These are phyloP conservation scores for Colossoma macropomum DNA, from an alignment of 2,113 vertebrate genomes.

Conservation along the genomic window DNA sequence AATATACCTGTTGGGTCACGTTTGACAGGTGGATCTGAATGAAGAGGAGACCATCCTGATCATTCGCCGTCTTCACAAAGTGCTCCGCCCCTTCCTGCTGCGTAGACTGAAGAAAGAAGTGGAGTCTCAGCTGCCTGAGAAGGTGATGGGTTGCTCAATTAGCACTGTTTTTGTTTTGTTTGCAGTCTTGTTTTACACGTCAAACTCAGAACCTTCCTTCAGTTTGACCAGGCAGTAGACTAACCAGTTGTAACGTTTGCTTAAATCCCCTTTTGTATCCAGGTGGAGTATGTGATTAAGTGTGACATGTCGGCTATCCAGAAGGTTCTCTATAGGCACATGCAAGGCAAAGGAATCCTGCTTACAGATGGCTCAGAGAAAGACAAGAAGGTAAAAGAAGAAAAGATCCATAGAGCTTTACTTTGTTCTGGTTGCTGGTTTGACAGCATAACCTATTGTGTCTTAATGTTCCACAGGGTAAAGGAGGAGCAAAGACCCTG, in stretches of 20 bases:
- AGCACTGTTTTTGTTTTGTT: background rate
- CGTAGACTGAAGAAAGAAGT: constrained; percentile 97
- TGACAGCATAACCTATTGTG: background rate
- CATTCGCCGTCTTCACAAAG: constrained; percentile 96
- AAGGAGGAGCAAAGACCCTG: constrained; percentile 96
- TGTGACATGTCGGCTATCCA: constrained; percentile 99
- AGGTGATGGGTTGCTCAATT: constrained; percentile 74
- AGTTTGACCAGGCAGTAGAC: background rate
- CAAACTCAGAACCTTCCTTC: background rate
- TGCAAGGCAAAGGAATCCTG: constrained; percentile 98
- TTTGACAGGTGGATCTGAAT: constrained; percentile 90
- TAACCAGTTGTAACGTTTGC: background rate
- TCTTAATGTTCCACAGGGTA: constrained; percentile 79
- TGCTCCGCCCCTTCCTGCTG: constrained; percentile 92
- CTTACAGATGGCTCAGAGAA: constrained; percentile 98
- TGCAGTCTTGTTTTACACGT: background rate
- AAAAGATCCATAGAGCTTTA: background rate
- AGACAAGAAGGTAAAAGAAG: constrained; percentile 90
- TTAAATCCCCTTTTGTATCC: constrained; percentile 4
- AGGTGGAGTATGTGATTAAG: constrained; percentile 98
- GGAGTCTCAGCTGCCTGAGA: constrained; percentile 97
- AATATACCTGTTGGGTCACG: too few relatives aligned
- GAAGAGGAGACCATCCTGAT: constrained; percentile 98
- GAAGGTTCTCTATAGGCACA: constrained; percentile 96
- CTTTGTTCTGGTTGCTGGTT: background rate